These are phyloP conservation scores for Drosophila quadrilineata DNA, from an alignment of 1,140 invertebrate species.

Conservation along the genomic window DNA sequence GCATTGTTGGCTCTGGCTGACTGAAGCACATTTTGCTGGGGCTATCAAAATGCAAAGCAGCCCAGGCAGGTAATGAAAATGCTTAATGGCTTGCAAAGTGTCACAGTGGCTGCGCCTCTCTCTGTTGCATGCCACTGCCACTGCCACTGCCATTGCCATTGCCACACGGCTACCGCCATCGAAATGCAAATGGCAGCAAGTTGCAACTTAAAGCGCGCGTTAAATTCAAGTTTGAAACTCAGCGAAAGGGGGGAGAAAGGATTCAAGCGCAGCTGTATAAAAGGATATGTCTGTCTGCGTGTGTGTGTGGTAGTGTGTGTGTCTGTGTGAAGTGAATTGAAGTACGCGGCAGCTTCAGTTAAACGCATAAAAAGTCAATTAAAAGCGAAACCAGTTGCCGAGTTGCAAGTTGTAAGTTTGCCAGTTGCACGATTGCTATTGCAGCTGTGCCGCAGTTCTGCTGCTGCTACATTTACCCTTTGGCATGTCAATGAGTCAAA, in stretches of 20 bases:
- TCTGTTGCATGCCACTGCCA: constrained; percentile 21
- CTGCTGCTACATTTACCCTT: constrained; percentile 24
- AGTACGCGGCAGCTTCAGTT: constrained; percentile 54
- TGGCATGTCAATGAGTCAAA: too few species aligned
- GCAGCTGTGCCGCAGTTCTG: constrained; percentile 62
- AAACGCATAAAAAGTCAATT: constrained; percentile 74
- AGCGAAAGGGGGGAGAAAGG: background rate
- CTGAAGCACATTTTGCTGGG: constrained; percentile 59
- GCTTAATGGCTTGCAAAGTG: constrained; percentile 79
- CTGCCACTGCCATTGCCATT: background rate
- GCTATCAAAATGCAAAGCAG: constrained; percentile 78
- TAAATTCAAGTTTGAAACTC: constrained; percentile 58
- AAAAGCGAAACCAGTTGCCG: constrained; percentile 61
- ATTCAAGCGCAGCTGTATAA: too few species aligned
- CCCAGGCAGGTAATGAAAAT: constrained; percentile 73
- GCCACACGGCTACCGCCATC: constrained; percentile 13
- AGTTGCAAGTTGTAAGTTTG: constrained; percentile 47
- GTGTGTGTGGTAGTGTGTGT: too few species aligned
- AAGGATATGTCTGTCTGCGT: too few species aligned
- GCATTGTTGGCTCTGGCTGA: too few species aligned
- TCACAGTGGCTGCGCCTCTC: constrained; percentile 74
- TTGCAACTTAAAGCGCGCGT: constrained; percentile 74
- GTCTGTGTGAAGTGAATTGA: constrained; percentile 46
- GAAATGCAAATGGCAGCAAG: constrained; percentile 18
- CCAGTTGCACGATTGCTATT: constrained; percentile 71